These are phyloP conservation scores for Tragelaphus scriptus DNA, from an alignment of 2,113 vertebrate genomes.

Conservation along the genomic window DNA sequence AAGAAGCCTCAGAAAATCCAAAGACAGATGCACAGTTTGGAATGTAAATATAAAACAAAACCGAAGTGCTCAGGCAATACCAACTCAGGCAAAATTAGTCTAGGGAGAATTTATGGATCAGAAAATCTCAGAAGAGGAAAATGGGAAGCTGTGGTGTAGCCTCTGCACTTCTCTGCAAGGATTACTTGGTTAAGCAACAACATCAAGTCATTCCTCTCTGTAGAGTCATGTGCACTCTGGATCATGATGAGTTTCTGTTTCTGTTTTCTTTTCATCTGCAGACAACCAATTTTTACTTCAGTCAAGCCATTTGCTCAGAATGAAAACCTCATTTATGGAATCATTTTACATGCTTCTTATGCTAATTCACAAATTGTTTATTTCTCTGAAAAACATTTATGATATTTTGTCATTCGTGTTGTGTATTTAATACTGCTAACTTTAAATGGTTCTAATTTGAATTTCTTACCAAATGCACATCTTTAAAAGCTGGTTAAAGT, in stretches of 20 bases:
- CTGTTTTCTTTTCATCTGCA: slow-evolving; percentile 43
- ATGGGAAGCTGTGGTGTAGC: not conserved
- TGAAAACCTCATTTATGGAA: slow-evolving; percentile 38
- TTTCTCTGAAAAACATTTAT: slow-evolving; percentile 27
- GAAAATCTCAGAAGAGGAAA: not conserved
- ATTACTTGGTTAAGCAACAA: slow-evolving; percentile 11
- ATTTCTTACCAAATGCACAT: not conserved
- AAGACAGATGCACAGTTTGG: not conserved
- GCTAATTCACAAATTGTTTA: not conserved
- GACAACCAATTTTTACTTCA: not conserved
- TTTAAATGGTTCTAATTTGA: not conserved
- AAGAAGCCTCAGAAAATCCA: not conserved
- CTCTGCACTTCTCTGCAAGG: not conserved
- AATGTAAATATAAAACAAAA: slow-evolving; percentile 16
- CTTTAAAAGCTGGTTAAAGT: not conserved
- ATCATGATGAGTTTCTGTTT: not conserved
- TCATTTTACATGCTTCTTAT: not conserved
- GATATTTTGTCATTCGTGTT: not conserved
- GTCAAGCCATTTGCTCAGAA: slow-evolving; percentile 4
- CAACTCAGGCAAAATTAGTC: not conserved
- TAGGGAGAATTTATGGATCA: not conserved
- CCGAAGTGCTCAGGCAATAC: not conserved
- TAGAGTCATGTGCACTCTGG: not conserved
- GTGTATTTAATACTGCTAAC: not conserved
- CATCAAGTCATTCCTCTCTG: slow-evolving; percentile 12